Evolutionary conservation across 2,113 vertebrate species (phyloP).

Genomic region (Entomyzon cyanotis): DNA sequence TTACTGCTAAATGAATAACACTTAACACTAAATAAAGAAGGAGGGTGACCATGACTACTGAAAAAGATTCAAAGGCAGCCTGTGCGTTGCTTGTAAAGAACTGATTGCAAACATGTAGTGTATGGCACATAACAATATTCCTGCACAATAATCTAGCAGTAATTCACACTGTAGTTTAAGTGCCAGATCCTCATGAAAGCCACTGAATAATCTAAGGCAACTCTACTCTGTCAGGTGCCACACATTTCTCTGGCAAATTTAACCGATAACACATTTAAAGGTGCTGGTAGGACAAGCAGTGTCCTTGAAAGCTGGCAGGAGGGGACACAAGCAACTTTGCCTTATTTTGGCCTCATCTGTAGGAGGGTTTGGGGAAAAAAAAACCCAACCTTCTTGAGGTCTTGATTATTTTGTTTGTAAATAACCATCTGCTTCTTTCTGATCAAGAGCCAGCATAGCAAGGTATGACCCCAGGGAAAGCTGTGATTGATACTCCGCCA

Average conservation of each 20-base stretch:
- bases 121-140: conserved; percentile 41
- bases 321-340: not conserved
- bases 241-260: not conserved
- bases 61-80: conserved; percentile 62
- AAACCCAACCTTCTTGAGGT: conserved; percentile 18
- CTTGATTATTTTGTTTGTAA: conserved; percentile 75
- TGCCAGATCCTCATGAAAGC: conserved; percentile 38
- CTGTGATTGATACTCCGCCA: conserved; percentile 69
- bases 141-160: conserved; percentile 46
- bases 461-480: conserved; percentile 66
- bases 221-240: conserved; percentile 21
- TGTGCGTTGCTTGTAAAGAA: not conserved
- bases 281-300: not conserved
- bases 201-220: conserved; percentile 39
- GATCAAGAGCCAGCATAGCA: conserved; percentile 68
- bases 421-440: conserved; percentile 75
- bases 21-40: conserved; percentile 71
- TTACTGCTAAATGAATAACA: conserved; percentile 72
- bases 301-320: conserved; percentile 48
- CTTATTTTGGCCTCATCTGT: conserved; percentile 41
- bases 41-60: conserved; percentile 68
- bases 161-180: conserved; percentile 50
- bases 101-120: conserved; percentile 38
- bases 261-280: not conserved
- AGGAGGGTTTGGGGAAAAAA: not conserved